Evolutionary conservation across 2,113 vertebrate species (phyloP).

Genomic region (Gorilla gorilla): DNA sequence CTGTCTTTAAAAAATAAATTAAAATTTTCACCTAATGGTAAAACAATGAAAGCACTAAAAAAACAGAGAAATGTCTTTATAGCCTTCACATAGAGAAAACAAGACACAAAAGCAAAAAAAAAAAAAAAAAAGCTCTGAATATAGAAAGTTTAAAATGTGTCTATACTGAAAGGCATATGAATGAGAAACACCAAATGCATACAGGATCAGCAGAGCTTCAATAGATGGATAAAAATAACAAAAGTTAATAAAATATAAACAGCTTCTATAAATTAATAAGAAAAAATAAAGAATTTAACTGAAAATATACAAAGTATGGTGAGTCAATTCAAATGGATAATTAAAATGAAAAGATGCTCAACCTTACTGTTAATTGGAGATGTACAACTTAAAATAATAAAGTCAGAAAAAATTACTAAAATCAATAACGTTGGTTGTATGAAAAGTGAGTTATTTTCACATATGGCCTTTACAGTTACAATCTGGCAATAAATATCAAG

Average conservation of each 20-base stretch:
- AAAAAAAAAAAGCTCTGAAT: too few relatives aligned
- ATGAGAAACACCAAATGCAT: background rate
- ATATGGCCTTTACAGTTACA: background rate
- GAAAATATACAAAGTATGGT: background rate
- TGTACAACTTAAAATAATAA: background rate
- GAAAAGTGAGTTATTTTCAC: background rate
- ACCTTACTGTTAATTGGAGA: background rate
- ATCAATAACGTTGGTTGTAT: background rate
- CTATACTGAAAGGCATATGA: background rate
- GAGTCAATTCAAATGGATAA: background rate
- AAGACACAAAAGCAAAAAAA: too few relatives aligned
- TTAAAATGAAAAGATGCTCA: background rate
- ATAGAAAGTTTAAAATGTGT: background rate
- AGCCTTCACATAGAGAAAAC: too few relatives aligned
- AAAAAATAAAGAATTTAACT: background rate
- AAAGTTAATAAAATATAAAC: background rate
- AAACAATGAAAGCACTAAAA: too few relatives aligned
- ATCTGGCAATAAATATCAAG: background rate
- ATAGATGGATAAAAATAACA: background rate
- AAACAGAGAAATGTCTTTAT: too few relatives aligned
- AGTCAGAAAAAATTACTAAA: background rate
- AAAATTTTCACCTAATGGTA: too few relatives aligned
- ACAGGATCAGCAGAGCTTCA: background rate
- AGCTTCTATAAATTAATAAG: background rate
- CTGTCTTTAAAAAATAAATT: background rate